A percentile compares a stretch with the other conserved stretches of the same genome.
Evolutionary conservation across 2,113 vertebrate genomes (phyloP).

Genomic region (Odocoileus hemionus): DNA sequence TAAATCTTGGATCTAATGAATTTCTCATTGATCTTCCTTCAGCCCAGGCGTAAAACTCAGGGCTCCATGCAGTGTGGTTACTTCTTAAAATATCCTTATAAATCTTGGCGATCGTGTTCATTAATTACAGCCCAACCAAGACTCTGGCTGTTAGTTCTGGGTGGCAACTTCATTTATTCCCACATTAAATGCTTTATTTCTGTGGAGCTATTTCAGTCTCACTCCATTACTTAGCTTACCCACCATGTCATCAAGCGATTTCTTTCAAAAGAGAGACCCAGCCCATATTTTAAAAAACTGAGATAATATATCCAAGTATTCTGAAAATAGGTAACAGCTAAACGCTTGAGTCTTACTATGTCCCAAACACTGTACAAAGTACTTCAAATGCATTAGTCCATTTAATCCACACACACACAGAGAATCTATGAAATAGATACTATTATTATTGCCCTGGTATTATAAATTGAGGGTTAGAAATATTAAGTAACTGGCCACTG

Average conservation of each 20-base stretch:
- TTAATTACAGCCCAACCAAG: constrained; percentile 79
- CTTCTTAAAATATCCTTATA: constrained; percentile 81
- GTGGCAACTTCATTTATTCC: constrained; percentile 82
- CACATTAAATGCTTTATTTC: constrained; percentile 77
- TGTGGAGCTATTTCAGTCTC: constrained; percentile 79
- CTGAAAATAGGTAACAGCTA: neutral
- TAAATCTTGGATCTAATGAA: constrained; percentile 65
- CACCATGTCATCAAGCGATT: constrained; percentile 41
- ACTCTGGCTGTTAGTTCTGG: constrained; percentile 80
- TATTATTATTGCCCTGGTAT: neutral
- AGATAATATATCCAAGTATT: constrained; percentile 4
- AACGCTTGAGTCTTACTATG: neutral
- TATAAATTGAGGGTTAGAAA: constrained; percentile 19
- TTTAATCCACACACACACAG: neutral
- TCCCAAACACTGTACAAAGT: neutral
- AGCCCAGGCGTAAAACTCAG: constrained; percentile 73
- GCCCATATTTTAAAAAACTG: neutral
- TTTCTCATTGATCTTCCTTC: constrained; percentile 70
- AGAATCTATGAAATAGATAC: neutral
- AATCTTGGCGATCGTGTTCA: constrained; percentile 74
- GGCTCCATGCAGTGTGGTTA: constrained; percentile 57
- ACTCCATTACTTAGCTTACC: constrained; percentile 77
- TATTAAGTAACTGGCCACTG: neutral
- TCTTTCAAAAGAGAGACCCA: neutral
- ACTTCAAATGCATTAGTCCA: neutral